A percentile compares a stretch with the other conserved stretches of the same genome.
phyloP scores from a whole-genome alignment of 2,888 invertebrate species.

The Folsomia candida region DNA sequence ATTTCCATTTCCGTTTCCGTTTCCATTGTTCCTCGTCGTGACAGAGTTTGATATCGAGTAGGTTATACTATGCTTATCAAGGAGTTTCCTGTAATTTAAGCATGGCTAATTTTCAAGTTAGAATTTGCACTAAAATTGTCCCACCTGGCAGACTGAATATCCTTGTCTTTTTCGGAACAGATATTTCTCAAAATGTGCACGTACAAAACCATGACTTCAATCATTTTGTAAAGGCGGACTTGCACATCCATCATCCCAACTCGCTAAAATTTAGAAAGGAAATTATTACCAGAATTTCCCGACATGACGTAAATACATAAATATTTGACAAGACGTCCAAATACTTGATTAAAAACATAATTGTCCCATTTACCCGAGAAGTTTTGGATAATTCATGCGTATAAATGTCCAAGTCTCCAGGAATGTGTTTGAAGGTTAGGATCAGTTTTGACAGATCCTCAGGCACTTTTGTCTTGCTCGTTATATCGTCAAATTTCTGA shows the following conservation, averaged over 20 bases:
- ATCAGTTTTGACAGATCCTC: conserved; percentile 30
- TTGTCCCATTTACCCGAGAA: conserved; percentile 38
- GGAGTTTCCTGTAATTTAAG: conserved; percentile 37
- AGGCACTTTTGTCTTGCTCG: conserved; percentile 26
- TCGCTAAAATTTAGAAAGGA: no score
- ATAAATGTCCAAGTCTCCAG: conserved; percentile 40
- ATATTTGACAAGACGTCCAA: no score
- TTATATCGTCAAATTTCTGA: conserved; percentile 33
- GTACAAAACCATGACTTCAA: conserved; percentile 50
- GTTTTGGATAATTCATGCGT: conserved; percentile 34
- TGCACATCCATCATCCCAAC: conserved; percentile 49
- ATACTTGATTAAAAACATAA: no score
- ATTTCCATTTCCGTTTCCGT: no score
- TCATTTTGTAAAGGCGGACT: conserved; percentile 47
- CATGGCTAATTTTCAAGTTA: no score
- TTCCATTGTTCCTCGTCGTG: conserved; percentile 30
- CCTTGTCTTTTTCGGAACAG: conserved; percentile 29
- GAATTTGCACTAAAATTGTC: no score
- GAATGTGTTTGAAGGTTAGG: conserved; percentile 30
- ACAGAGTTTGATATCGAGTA: conserved; percentile 26
- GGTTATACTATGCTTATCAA: conserved; percentile 33
- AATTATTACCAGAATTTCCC: no score
- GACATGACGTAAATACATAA: no score
- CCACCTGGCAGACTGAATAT: conserved; percentile 33
- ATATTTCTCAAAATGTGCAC: conserved; percentile 46